Evolutionary conservation across 2,888 invertebrate genomes (phyloP).

Genomic region (Drosophila imparisetae): DNA sequence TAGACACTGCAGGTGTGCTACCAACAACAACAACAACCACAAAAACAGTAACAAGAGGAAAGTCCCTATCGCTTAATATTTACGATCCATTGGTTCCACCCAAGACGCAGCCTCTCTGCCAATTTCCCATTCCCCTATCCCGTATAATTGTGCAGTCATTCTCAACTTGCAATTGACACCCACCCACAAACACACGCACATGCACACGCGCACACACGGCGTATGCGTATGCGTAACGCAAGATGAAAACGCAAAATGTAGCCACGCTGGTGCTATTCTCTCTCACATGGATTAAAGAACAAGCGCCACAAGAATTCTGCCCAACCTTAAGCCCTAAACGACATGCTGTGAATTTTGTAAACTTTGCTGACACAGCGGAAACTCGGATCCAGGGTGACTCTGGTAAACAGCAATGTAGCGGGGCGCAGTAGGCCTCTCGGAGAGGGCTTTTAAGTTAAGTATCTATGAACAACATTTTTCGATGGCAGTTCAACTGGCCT

Average conservation of each 20-base stretch:
- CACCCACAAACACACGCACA: not conserved
- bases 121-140: conserved; percentile 14
- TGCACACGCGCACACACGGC: conserved; percentile 27
- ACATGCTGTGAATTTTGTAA: conserved; percentile 38
- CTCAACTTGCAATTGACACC: conserved; percentile 30
- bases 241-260: conserved; percentile 62
- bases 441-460: conserved; percentile 6
- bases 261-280: conserved; percentile 20
- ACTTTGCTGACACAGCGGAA: conserved; percentile 59
- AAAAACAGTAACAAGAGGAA: conserved; percentile 19
- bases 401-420: conserved; percentile 22
- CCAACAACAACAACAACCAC: conserved; percentile 28
- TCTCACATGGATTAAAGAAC: conserved; percentile 44
- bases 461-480: conserved; percentile 6
- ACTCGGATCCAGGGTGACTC: conserved; percentile 24
- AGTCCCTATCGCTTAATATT: conserved; percentile 58
- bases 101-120: conserved; percentile 47
- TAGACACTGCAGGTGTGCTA: conserved; percentile 38
- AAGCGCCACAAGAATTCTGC: conserved; percentile 42
- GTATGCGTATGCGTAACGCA: conserved; percentile 69
- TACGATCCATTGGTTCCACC: conserved; percentile 73
- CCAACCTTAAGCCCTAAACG: conserved; percentile 35
- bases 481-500: not conserved
- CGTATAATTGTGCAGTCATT: conserved; percentile 75
- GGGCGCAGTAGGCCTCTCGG: conserved; percentile 24